Base-by-base conservation (phyloP, 1,140 invertebrate species). In the Saccostrea cuccullata region DNA sequence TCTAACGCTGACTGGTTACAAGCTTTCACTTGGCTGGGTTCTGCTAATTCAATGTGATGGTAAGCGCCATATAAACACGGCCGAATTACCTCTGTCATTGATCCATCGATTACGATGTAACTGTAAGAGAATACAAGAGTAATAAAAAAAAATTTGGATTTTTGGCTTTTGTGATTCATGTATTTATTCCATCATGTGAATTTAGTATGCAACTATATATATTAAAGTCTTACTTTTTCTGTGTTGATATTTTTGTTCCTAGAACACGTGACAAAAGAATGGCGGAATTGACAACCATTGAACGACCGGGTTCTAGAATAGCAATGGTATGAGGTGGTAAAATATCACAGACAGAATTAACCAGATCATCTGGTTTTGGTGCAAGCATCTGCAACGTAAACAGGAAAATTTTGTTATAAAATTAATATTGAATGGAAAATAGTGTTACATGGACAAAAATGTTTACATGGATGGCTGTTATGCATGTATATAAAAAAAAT, bases 261-360 rank as follows among this genome's bases (percentile, higher is more conserved):
- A 94, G 55, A 5, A 93, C 91, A 30, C 89, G 87, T 11, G 91
- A 91, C 4, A 94, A 58, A 0, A 96, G 85, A 3, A 95, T 86
- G 47, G 91, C 95, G 1, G 95, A 91, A 90, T 95, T 93, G 15
- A 93, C 95, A 40, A 95, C 91, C 56, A 96, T 82, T 20, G 92
- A 92, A 55, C 95, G 88, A 12, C 95, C 95, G 3, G 95, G 95
- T 89, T 96, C 95, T 0, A 95, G 70, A 40, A 95, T 91, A 9
- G 95, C 87, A 55, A 91, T 92, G 12, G 94, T 90, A 85, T 91
- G 87, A 23, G 90, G 90, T 36, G n/a, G 58, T n/a, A 91, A 87
- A 11, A 84, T 91, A 82, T 56, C 90, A 87, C 77, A 87, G 36
- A 91, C 86, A n/a, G n/a, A 92, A 56, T 70, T 83, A 85, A 89